Conservation (phyloP, 2,888 invertebrate species). For the Coleophora deauratella region DNA sequence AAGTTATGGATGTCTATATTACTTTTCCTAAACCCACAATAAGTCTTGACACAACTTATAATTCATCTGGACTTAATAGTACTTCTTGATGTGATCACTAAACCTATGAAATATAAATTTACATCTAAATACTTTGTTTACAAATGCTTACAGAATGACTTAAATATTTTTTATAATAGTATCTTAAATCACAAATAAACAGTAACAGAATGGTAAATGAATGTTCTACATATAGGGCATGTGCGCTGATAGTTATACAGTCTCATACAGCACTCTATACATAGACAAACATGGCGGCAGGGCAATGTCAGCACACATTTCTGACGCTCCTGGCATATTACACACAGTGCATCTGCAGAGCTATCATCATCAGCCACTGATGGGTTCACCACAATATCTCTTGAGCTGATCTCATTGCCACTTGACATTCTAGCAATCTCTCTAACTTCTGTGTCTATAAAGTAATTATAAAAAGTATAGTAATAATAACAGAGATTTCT, state of each 20-base stretch:
- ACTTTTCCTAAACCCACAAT: no score
- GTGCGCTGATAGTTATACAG: constrained; percentile 63
- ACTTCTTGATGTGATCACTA: no score
- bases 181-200: constrained; percentile 68
- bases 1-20: no score
- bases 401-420: constrained; percentile 33
- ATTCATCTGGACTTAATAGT: no score
- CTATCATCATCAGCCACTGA: constrained; percentile 29
- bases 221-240: constrained; percentile 71
- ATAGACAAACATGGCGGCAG: constrained; percentile 72
- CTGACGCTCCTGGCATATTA: constrained; percentile 70
- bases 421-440: constrained; percentile 45
- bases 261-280: constrained; percentile 64
- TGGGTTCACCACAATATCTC: constrained; percentile 24
- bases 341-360: constrained; percentile 57
- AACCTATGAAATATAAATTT: no score
- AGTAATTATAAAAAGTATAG: constrained; percentile 50
- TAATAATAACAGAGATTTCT: constrained; percentile 53
- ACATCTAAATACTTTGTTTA: no score
- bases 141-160: no score
- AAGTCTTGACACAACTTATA: no score
- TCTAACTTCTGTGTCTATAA: constrained; percentile 52
- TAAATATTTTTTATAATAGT: no score
- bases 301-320: constrained; percentile 73
- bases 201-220: constrained; percentile 70